A percentile compares a stretch with the other conserved stretches of the same genome.
phyloP scores from a whole-genome alignment of 2,797 vertebrate species.

The Tapirus indicus region DNA sequence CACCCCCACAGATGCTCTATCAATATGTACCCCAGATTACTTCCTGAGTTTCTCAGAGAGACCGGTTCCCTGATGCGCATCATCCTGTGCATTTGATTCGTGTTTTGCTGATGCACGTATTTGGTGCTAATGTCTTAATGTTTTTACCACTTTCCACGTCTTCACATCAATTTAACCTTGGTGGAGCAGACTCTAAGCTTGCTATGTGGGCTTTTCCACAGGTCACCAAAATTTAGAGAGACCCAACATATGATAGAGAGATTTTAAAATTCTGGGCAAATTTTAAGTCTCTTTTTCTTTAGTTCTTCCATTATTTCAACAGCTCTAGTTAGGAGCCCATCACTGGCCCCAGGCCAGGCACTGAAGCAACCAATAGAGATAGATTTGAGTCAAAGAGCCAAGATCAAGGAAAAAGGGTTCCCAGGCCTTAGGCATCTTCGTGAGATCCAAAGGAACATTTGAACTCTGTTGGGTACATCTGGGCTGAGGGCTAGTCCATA shows the following conservation, averaged over 20 bases:
- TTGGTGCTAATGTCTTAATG: background rate
- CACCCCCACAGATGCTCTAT: background rate
- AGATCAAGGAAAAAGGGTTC: background rate
- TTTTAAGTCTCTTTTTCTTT: constrained; percentile 6
- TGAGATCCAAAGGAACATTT: background rate
- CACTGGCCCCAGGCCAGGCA: background rate
- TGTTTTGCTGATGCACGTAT: background rate
- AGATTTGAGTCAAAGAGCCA: background rate
- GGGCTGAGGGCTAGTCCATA: background rate
- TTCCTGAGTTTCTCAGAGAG: background rate
- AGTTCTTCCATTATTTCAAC: background rate
- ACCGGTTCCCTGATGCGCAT: background rate
- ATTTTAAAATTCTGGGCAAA: constrained; percentile 20
- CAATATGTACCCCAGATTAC: background rate
- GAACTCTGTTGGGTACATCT: background rate
- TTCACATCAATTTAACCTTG: background rate
- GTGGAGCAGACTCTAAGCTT: background rate
- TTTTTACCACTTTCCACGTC: background rate
- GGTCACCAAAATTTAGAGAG: background rate
- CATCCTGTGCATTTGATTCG: no score
- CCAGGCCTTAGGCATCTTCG: background rate
- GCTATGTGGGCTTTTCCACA: background rate
- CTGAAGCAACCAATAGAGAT: background rate
- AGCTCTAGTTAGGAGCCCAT: background rate
- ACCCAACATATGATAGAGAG: background rate